Evolutionary conservation across 2,113 vertebrate species (phyloP), one percentile per base, ranked within the genome.

Genomic region (Calyptomena viridis): DNA sequence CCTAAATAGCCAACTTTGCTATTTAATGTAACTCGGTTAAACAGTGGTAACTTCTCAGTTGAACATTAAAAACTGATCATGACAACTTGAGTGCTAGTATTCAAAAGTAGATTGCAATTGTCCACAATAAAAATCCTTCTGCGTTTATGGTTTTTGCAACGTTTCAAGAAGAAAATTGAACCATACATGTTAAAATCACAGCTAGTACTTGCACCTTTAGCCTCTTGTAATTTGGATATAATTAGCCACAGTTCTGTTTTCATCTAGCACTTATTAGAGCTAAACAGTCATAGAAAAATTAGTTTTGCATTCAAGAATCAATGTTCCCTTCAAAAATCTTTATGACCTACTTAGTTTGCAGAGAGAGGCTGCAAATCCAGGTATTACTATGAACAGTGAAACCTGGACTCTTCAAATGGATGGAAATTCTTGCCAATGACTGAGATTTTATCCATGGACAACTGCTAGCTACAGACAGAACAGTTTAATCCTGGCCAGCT

Each of bases 241-340:
- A 28, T 79, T 81, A 90, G 33, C 31, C 42, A 78, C 53, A 28
- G 22, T 77, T 92, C 9, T 5, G 14, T 80, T 63, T 52, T 94
- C 27, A 80, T 35, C 19, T 93, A 68, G 28, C 18, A 85, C 12
- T 55, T 50, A 83, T 12, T 63, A 86, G 76, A 73, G 46, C 31
- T 84, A 92, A 97, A 67, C 40, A 62, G 42, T 91, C 58, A 80
- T 87, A 82, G 93, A 93, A 71, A 76, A 30, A 33, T 92, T 21
- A n/a, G 52, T 77, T 90, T 86, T 68, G 39, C 25, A 37, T 72
- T 96, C 72, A 93, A 55, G 39, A 77, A 68, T 44, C 72, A 68
- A 15, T 93, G 55, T 93, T 93, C 17, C 49, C 46, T 89, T 96
- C 21, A 94, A 46, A 82, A 73, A 64, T 42, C 35, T 75, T 66